Conservation (phyloP, 2,797 vertebrate species). For the Heteromormyrus szaboi region DNA sequence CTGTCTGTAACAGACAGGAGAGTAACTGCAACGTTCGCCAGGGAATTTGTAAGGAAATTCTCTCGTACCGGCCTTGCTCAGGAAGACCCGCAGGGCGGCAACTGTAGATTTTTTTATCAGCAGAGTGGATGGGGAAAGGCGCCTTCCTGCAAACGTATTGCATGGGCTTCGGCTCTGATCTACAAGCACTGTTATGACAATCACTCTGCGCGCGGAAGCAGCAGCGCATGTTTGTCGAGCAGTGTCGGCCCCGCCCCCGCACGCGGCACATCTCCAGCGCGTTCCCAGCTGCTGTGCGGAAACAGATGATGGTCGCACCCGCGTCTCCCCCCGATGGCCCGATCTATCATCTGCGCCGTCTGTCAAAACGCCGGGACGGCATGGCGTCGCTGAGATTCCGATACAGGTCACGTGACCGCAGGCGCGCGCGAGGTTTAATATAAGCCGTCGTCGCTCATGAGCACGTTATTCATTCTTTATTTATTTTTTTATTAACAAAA, state of each 20-base stretch:
- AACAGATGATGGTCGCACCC: not conserved
- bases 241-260: not conserved
- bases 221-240: not conserved
- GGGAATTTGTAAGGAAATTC: not conserved
- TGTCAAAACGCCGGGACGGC: not conserved
- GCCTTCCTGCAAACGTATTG: not conserved
- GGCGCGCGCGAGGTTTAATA: not conserved
- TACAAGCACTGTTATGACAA: not conserved
- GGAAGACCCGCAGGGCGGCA: not conserved
- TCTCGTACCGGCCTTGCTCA: not conserved
- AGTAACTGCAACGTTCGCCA: not conserved
- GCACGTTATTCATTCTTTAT: not conserved
- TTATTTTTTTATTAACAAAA: not conserved
- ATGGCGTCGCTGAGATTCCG: not conserved
- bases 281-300: not conserved
- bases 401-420: not conserved
- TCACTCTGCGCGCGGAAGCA: not conserved
- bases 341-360: not conserved
- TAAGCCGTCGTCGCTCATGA: not conserved
- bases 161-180: not conserved
- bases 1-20: not conserved
- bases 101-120: not conserved
- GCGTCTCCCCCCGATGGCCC: not conserved
- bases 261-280: not conserved
- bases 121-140: not conserved